These are phyloP conservation scores for Phaetusa simplex DNA, from an alignment of 2,113 vertebrate species.

Conservation along the genomic window DNA sequence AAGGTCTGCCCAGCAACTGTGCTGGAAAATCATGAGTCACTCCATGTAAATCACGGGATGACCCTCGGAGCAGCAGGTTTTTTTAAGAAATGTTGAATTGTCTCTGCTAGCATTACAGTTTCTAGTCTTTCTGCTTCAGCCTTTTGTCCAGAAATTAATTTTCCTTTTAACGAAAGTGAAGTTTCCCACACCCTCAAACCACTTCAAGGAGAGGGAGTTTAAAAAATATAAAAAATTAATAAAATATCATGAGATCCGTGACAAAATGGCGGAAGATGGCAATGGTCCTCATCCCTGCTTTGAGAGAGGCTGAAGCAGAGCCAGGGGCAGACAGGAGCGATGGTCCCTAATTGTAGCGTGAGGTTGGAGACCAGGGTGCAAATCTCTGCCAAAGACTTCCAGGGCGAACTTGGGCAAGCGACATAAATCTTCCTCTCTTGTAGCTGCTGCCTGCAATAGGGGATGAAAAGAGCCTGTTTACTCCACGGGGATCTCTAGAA, in stretches of 20 bases:
- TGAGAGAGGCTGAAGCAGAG: not conserved
- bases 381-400: not conserved
- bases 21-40: constrained; percentile 32
- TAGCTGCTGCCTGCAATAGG: not conserved
- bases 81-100: not conserved
- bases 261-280: not conserved
- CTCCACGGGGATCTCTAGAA: not conserved
- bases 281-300: not conserved
- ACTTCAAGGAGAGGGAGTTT: not conserved
- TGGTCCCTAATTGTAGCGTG: not conserved
- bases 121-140: not conserved
- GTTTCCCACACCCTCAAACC: not conserved
- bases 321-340: not conserved
- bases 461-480: not conserved
- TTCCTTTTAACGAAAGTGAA: not conserved
- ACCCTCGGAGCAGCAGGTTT: not conserved
- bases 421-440: not conserved
- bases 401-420: not conserved
- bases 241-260: not conserved
- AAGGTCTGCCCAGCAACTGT: constrained; percentile 33
- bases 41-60: not conserved
- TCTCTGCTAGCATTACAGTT: not conserved
- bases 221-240: not conserved
- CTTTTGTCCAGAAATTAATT: not conserved
- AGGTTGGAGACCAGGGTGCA: not conserved